A percentile compares a stretch with the other conserved stretches of the same genome.
These are phyloP conservation scores for Dicrostonyx torquatus DNA, from an alignment of 2,797 vertebrate genomes.

Conservation along the genomic window DNA sequence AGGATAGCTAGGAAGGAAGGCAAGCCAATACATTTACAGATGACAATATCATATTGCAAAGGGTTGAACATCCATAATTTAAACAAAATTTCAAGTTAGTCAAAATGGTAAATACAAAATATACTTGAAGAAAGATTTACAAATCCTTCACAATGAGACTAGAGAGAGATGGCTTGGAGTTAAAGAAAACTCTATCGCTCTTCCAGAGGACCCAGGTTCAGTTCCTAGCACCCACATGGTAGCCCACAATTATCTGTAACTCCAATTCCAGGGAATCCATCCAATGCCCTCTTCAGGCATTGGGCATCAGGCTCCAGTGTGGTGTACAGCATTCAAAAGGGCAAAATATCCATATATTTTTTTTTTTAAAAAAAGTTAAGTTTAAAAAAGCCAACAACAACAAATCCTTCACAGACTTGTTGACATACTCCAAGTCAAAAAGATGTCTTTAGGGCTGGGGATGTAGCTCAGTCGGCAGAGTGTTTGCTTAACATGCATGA, in stretches of 20 bases:
- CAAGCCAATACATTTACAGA: not conserved
- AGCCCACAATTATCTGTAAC: not conserved
- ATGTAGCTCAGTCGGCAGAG: not conserved
- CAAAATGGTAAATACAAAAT: slow-evolving; percentile 31
- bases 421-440: slow-evolving; percentile 16
- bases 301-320: not conserved
- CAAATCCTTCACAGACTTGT: not conserved
- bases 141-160: slow-evolving; percentile 39
- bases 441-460: not conserved
- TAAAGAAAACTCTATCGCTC: not conserved
- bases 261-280: not conserved
- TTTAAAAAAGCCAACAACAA: not conserved
- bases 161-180: not conserved
- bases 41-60: not conserved
- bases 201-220: not conserved
- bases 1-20: not conserved
- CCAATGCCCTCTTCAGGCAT: not conserved
- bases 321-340: too few relatives aligned
- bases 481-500: not conserved
- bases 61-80: not conserved
- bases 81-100: slow-evolving; percentile 27
- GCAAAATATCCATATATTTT: not conserved
- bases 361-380: not conserved
- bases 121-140: not conserved
- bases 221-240: not conserved